Percentiles rank a stretch among this genome's conserved stretches.
Evolutionary conservation across 2,113 vertebrate species (phyloP).

Genomic region (Crotophaga sulcirostris): DNA sequence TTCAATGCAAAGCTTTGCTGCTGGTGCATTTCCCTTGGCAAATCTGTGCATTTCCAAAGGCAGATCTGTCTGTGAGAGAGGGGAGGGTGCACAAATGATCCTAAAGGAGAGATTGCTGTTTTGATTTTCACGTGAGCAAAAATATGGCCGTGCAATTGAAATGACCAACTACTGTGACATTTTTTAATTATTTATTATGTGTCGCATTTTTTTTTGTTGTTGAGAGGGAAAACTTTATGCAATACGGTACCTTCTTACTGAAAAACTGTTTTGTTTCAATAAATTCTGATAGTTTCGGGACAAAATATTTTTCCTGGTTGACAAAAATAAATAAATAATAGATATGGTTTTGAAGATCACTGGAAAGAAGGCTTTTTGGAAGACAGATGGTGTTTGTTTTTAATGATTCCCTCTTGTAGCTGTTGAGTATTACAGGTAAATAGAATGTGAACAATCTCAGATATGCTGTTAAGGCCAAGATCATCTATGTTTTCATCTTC

Average conservation of each 20-base stretch:
- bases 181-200: fast-evolving
- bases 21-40: fast-evolving
- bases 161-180: fast-evolving
- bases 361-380: not conserved
- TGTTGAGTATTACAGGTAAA: not conserved
- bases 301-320: not conserved
- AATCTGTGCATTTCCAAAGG: no score
- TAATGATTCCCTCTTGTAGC: not conserved
- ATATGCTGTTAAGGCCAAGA: not conserved
- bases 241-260: fast-evolving
- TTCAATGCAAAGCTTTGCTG: not conserved
- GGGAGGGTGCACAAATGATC: not conserved
- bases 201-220: not conserved
- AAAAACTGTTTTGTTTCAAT: not conserved
- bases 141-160: no score
- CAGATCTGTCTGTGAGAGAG: not conserved
- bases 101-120: not conserved
- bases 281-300: not conserved
- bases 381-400: not conserved
- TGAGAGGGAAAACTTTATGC: not conserved
- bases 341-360: not conserved
- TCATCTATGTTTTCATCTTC: not conserved
- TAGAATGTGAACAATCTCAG: not conserved
- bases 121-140: not conserved
- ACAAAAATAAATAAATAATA: not conserved